A percentile compares a stretch with the other conserved stretches of the same genome.
Evolutionary conservation across 2,888 invertebrate species (phyloP).

Genomic region (Drosophila anomalata): DNA sequence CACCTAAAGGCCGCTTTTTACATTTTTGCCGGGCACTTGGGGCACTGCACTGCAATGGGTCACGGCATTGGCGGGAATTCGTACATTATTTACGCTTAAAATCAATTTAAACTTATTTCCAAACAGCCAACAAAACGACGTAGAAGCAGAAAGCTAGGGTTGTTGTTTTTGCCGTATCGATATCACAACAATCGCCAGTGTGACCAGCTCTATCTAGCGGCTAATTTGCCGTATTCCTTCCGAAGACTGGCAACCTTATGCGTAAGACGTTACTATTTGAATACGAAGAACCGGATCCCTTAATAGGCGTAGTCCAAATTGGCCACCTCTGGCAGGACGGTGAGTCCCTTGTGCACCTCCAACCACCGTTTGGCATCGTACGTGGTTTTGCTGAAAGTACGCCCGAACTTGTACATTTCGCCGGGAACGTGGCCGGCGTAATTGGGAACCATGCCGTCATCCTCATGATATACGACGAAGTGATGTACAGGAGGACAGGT

Average conservation of each 20-base stretch:
- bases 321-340: constrained; percentile 65
- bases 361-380: constrained; percentile 90
- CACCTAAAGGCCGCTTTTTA: constrained; percentile 38
- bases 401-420: constrained; percentile 89
- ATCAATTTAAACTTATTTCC: constrained; percentile 60
- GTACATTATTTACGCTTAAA: constrained; percentile 48
- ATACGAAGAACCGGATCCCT: neutral
- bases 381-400: constrained; percentile 90
- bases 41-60: constrained; percentile 57
- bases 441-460: constrained; percentile 90
- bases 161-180: constrained; percentile 32
- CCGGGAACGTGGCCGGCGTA: constrained; percentile 93
- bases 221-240: neutral
- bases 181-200: constrained; percentile 20
- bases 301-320: constrained; percentile 61
- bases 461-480: constrained; percentile 89
- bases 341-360: constrained; percentile 81
- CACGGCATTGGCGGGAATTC: constrained; percentile 51
- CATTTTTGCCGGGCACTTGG: constrained; percentile 56
- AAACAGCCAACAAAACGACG: constrained; percentile 61
- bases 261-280: constrained; percentile 10
- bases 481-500: constrained; percentile 69
- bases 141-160: constrained; percentile 58
- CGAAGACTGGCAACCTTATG: neutral
- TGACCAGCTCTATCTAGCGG: constrained; percentile 3